Evolutionary conservation across 1,140 invertebrate species (phyloP), one percentile per base, ranked within the genome.

Genomic region (Stenopsyche tienmushanensis): DNA sequence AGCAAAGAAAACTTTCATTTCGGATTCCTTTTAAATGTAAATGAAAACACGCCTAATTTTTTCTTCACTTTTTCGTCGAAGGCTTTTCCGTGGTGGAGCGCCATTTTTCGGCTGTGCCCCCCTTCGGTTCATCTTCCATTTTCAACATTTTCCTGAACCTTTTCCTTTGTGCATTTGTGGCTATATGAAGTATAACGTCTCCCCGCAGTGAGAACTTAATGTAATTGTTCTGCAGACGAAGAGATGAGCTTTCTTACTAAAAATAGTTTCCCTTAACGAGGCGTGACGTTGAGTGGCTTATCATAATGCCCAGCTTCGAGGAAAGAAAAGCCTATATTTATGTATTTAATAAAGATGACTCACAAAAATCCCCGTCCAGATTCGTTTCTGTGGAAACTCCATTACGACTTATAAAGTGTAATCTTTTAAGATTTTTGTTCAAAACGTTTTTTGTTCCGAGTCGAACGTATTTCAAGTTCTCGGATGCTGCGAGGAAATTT

Each of bases 1-100:
- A 55, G 58, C 39, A 53, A 62, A 64, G 55, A 53, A 67, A 64
- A 60, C 42, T 65, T 69, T 65, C 57, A 60, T 64, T 65, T 59
- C 25, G 39, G 53, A 66, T 66, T 66, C 63, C 67, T 69, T 69
- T 69, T 63, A 69, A 63, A 69, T 69, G 63, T 60, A 69, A 69
- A 69, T 65, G 63, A 69, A 69, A 65, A 69, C 53, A 55, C 52
- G 58, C 44, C 63, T 69, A 65, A 69, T 62, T 69, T 63, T 69
- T 69, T 41, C 60, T 62, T 58, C 39, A 39, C 55, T 3, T 21
- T 57, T 41, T 20, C n/a, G 15, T 39, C 53, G 26, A n/a, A n/a
- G n/a, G n/a, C n/a, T 39, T 42, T 57, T 25, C 18, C 44, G 44
- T 15, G 44, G 44, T 47, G 5, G 7, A 7, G 8, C 8, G 44